Evolutionary conservation across 2,113 vertebrate species (phyloP).

Genomic region (Tyrannus savana): DNA sequence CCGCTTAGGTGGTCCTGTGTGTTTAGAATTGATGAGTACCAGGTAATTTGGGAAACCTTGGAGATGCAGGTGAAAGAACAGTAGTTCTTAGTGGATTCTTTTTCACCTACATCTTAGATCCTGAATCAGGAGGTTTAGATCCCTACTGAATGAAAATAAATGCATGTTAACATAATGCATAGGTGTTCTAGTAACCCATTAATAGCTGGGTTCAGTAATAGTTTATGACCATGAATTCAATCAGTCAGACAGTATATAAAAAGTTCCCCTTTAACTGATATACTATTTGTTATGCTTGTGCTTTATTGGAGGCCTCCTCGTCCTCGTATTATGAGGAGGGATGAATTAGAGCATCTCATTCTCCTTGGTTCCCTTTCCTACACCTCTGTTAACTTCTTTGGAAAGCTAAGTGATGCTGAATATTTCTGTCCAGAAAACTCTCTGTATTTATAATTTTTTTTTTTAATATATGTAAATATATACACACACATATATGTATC

Average conservation of each 20-base stretch:
- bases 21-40: not conserved
- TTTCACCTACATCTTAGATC: not conserved
- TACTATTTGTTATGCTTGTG: not conserved
- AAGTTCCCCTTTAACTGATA: not conserved
- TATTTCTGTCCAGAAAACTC: not conserved
- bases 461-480: not conserved
- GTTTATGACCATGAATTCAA: not conserved
- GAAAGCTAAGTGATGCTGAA: not conserved
- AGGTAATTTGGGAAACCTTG: not conserved
- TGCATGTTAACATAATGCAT: not conserved
- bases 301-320: not conserved
- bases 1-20: not conserved
- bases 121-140: not conserved
- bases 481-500: rapidly evolving
- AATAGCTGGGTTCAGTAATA: not conserved
- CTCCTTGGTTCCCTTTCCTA: not conserved
- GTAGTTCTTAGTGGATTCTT: not conserved
- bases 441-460: not conserved
- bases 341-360: not conserved
- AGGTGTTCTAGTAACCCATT: not conserved
- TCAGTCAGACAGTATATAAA: not conserved
- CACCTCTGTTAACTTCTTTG: not conserved
- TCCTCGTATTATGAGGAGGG: not conserved
- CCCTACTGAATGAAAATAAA: not conserved
- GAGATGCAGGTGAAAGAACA: not conserved